phyloP scores from a whole-genome alignment of 2,797 vertebrate species.

The Choloepus didactylus region DNA sequence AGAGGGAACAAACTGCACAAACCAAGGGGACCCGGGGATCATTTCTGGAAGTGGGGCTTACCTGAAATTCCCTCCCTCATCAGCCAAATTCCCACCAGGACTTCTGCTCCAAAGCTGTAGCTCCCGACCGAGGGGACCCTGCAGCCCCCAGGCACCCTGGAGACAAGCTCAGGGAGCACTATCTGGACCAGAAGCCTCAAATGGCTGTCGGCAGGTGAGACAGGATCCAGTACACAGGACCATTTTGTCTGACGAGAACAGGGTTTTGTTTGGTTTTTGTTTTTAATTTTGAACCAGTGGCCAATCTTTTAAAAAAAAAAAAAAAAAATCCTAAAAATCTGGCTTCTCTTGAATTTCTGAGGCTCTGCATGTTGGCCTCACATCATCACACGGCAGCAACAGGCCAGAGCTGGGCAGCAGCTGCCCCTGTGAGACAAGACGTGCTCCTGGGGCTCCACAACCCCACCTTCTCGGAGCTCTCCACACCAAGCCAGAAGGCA shows the following conservation, averaged over 20 bases:
- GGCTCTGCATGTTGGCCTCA: background rate
- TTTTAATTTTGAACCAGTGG: background rate
- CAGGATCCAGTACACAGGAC: background rate
- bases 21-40: background rate
- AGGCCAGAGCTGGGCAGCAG: background rate
- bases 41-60: background rate
- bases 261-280: background rate
- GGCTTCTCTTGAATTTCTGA: background rate
- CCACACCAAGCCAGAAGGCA: background rate
- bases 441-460: fast-evolving
- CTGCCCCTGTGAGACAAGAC: fast-evolving
- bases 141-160: fast-evolving
- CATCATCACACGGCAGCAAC: fast-evolving
- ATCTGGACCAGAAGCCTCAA: background rate
- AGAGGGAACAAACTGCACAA: background rate
- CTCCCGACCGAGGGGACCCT: background rate
- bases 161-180: background rate
- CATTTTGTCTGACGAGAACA: background rate
- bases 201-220: background rate
- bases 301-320: background rate
- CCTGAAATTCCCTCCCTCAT: background rate
- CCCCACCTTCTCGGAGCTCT: background rate
- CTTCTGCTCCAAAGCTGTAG: background rate
- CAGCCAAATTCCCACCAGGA: background rate
- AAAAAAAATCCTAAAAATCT: background rate